Evolutionary conservation across 2,113 vertebrate genomes (phyloP).

Genomic region (pig (Sus scrofa)): T2T-Sscrofa CM000814.6:116670001-116670500

Average conservation of each 20-base stretch:
- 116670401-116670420: no score
- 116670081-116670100: background rate
- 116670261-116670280: background rate
- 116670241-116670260: background rate
- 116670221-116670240: background rate
- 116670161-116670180: background rate
- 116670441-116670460: no score
- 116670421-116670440: no score
- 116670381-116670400: no score
- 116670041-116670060: background rate
- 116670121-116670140: background rate
- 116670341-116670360: background rate
- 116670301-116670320: background rate
- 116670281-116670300: constrained; percentile 16
- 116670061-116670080: background rate
- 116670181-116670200: constrained; percentile 32
- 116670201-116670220: background rate
- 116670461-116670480: no score
- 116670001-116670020: background rate
- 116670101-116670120: background rate
- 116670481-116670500: no score
- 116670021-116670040: background rate
- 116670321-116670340: background rate
- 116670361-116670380: no score
- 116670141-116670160: background rate